Evolutionary conservation across 2,113 vertebrate genomes (phyloP).

Genomic region (Felis catus): F.catus_Fca126_mat1.0 CM031412.1:118458501-118459000

Average conservation of each 20-base stretch:
- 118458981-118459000: constrained; percentile 35
- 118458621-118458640: background rate
- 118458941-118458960: background rate
- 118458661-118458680: background rate
- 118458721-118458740: background rate
- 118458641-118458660: background rate
- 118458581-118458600: too few relatives aligned
- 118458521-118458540: too few relatives aligned
- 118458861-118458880: constrained; percentile 10
- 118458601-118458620: background rate
- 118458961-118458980: constrained; percentile 67
- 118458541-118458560: too few relatives aligned
- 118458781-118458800: background rate
- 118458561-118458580: too few relatives aligned
- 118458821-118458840: background rate
- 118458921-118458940: background rate
- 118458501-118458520: too few relatives aligned
- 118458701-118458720: background rate
- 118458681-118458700: background rate
- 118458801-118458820: background rate
- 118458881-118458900: background rate
- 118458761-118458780: background rate
- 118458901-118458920: background rate
- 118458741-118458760: background rate
- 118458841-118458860: background rate